Evolutionary conservation across 2,888 invertebrate genomes (phyloP).

Genomic region (Diaphora mendica): DNA sequence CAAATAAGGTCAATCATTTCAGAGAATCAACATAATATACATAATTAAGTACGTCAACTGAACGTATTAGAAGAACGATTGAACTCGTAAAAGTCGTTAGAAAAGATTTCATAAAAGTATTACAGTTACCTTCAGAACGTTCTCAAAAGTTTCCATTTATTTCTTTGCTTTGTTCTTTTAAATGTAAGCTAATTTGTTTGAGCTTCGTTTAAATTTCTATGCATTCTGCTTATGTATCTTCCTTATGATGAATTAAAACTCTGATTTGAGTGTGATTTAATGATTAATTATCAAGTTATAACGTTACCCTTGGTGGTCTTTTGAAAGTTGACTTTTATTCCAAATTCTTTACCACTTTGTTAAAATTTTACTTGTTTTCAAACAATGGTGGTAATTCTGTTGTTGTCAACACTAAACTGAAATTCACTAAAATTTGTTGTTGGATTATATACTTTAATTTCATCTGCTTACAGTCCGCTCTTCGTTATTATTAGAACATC

Average conservation of each 20-base stretch:
- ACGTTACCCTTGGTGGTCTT: not conserved
- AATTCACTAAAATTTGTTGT: too few species aligned
- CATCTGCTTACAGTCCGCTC: too few species aligned
- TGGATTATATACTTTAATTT: too few species aligned
- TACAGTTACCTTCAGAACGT: conserved; percentile 39
- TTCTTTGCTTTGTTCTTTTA: conserved; percentile 13
- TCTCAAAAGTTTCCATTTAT: conserved; percentile 21
- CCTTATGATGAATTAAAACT: not conserved
- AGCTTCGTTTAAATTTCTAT: conserved; percentile 2
- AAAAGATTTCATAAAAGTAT: conserved; percentile 54
- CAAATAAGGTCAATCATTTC: conserved; percentile 33
- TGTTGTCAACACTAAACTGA: too few species aligned
- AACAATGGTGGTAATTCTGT: too few species aligned
- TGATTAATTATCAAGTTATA: not conserved
- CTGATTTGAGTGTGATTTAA: not conserved
- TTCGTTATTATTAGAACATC: not conserved
- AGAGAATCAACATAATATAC: conserved; percentile 37
- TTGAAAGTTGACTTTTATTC: too few species aligned
- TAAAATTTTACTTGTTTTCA: too few species aligned
- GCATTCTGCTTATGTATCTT: not conserved
- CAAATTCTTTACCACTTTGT: too few species aligned
- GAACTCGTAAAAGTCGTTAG: conserved; percentile 55
- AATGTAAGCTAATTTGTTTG: conserved; percentile 1
- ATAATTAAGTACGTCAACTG: conserved; percentile 24
- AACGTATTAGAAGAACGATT: conserved; percentile 51